Percentiles rank a stretch among this genome's conserved stretches.
Conservation (phyloP, 2,113 vertebrate species). For the Siniperca knerii region DNA sequence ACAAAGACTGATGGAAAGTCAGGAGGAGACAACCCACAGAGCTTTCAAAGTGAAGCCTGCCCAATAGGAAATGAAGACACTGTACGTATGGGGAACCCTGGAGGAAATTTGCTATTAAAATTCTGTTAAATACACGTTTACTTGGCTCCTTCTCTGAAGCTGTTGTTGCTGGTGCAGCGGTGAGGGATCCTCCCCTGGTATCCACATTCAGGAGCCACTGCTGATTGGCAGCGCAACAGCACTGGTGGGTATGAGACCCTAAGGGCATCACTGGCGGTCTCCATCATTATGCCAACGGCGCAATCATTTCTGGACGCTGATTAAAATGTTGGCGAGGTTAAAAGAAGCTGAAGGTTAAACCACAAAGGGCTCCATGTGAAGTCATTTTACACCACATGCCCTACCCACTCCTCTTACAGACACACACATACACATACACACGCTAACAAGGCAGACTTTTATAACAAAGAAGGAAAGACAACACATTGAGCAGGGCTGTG, state of each 20-base stretch:
- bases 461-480: neutral
- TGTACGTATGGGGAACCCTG: conserved; percentile 29
- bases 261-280: conserved; percentile 56
- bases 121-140: conserved; percentile 67
- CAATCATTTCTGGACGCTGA: conserved; percentile 73
- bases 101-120: conserved; percentile 69
- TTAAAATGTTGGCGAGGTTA: conserved; percentile 80
- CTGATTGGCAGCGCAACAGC: conserved; percentile 68
- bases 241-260: conserved; percentile 62
- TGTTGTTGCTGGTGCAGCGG: conserved; percentile 33
- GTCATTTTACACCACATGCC: conserved; percentile 34
- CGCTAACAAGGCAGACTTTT: conserved; percentile 25
- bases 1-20: conserved; percentile 31
- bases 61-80: conserved; percentile 43
- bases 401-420: neutral
- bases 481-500: neutral
- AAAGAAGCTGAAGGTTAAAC: conserved; percentile 82
- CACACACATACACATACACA: neutral
- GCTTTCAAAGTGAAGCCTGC: conserved; percentile 22
- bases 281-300: conserved; percentile 70
- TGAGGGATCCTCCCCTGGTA: conserved; percentile 38
- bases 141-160: conserved; percentile 45
- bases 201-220: conserved; percentile 41
- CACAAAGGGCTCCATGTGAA: conserved; percentile 61
- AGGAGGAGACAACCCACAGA: conserved; percentile 6